These are phyloP conservation scores for Meles meles DNA, from an alignment of 2,113 vertebrate species.

Conservation along the genomic window DNA sequence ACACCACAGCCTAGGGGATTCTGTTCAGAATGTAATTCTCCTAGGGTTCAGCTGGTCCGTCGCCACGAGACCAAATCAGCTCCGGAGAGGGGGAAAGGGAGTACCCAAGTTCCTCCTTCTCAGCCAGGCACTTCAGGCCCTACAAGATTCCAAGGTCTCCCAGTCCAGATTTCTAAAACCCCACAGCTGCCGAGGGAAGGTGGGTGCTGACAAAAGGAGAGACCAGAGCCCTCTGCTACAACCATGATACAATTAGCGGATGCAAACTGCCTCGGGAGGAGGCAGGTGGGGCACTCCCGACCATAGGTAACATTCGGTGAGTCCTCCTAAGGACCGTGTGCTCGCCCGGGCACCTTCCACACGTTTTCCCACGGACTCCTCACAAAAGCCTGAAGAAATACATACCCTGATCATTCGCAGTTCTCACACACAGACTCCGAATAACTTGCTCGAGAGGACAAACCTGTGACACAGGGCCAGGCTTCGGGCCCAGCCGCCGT, in stretches of 20 bases:
- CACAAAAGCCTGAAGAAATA: background rate
- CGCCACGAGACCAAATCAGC: fast-evolving
- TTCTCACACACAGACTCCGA: background rate
- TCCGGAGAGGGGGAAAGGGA: too few relatives aligned
- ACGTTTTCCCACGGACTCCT: fast-evolving
- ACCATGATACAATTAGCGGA: background rate
- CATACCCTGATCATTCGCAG: background rate
- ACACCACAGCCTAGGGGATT: too few relatives aligned
- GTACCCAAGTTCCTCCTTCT: background rate
- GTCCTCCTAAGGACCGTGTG: background rate
- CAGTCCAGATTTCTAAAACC: background rate
- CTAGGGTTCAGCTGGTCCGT: background rate
- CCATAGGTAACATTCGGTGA: fast-evolving
- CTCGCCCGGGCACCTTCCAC: background rate
- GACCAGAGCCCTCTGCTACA: background rate
- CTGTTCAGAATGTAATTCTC: too few relatives aligned
- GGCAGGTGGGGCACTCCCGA: background rate
- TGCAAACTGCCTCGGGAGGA: background rate
- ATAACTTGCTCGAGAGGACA: background rate
- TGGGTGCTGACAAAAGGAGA: background rate
- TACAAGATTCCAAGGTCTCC: background rate
- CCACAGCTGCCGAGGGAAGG: background rate
- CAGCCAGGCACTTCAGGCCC: background rate
- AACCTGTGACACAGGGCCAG: background rate
- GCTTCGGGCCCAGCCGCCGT: background rate